Evolutionary conservation across 2,888 invertebrate species (phyloP).

Genomic region (Oscheius sp.): DNA sequence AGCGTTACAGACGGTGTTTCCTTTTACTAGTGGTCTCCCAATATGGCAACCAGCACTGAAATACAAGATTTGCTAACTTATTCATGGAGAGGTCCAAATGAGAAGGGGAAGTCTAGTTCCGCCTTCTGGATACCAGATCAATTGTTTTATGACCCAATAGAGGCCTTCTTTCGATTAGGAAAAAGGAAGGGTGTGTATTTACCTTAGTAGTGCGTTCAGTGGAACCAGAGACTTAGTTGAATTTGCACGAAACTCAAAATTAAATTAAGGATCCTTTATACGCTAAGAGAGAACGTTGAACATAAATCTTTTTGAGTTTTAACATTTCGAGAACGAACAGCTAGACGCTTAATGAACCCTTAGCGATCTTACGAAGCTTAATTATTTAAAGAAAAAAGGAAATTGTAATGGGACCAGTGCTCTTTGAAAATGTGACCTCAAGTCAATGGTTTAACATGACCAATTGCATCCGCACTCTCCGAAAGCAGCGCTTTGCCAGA

Average conservation of each 20-base stretch:
- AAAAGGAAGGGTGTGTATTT: too few relatives aligned
- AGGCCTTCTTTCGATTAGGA: not conserved
- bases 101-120: not conserved
- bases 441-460: not conserved
- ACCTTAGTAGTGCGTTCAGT: too few relatives aligned
- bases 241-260: not conserved
- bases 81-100: constrained; percentile 5
- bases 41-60: constrained; percentile 24
- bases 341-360: not conserved
- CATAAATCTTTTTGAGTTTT: too few relatives aligned
- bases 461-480: not conserved
- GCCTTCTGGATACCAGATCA: not conserved
- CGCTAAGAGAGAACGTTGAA: not conserved
- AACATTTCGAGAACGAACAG: too few relatives aligned
- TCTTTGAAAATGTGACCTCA: not conserved
- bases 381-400: not conserved
- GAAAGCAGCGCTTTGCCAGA: not conserved
- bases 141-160: not conserved
- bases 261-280: not conserved
- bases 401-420: not conserved
- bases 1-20: constrained; percentile 17
- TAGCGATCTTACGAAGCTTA: not conserved
- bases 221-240: not conserved
- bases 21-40: constrained; percentile 11
- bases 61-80: constrained; percentile 6